These are phyloP conservation scores for Fissipunctia ypsillon DNA, from an alignment of 2,888 invertebrate genomes.

Conservation along the genomic window DNA sequence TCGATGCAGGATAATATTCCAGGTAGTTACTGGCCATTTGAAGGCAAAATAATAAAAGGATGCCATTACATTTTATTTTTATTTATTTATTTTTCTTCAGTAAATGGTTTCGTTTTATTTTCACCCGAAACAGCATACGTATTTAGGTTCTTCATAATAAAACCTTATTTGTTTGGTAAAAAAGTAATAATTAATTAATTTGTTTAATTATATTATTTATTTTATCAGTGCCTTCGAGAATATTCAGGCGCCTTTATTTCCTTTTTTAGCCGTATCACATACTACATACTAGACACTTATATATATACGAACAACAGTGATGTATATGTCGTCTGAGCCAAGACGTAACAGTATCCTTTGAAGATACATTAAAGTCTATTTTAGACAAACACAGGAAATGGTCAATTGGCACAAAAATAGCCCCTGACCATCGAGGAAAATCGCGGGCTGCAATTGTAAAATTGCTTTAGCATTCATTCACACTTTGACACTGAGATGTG, in stretches of 20 bases:
- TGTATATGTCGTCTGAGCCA: background rate
- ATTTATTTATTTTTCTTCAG: background rate
- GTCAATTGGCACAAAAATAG: conserved; percentile 82
- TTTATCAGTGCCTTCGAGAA: background rate
- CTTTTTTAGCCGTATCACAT: background rate
- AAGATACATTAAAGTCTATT: conserved; percentile 55
- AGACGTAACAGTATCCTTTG: conserved; percentile 27
- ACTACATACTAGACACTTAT: background rate
- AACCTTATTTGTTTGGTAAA: conserved; percentile 10
- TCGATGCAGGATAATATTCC: background rate
- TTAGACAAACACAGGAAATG: conserved; percentile 75
- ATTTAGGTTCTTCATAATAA: background rate
- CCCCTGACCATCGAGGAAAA: conserved; percentile 75
- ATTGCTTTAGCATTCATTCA: conserved; percentile 73
- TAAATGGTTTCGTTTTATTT: conserved; percentile 17
- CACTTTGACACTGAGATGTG: conserved; percentile 55
- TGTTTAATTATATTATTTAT: no score
- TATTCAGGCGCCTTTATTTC: background rate
- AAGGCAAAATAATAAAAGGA: background rate
- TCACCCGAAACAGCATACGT: background rate
- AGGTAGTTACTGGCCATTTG: conserved; percentile 6
- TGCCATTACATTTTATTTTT: conserved; percentile 24
- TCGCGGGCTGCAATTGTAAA: conserved; percentile 82
- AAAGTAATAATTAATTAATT: no score
- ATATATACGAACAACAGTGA: no score